Conservation (phyloP, 2,113 vertebrate species). For the Ameiurus melas region DNA sequence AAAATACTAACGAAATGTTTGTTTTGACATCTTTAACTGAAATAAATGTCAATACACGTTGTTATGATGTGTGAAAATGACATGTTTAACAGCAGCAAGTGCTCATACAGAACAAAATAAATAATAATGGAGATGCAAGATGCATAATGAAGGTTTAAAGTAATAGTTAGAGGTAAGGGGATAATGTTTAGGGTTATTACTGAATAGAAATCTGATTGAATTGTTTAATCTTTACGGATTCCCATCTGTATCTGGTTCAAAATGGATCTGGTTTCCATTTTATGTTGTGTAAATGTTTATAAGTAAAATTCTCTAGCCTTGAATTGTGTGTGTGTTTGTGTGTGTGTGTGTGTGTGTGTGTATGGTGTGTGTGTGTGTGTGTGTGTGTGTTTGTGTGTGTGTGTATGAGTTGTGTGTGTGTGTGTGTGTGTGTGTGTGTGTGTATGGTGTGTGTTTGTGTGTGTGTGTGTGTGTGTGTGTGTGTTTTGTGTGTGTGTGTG, state of each 20-base stretch:
- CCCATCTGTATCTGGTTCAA: not conserved
- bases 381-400: not conserved
- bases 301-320: not conserved
- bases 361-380: not conserved
- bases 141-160: not conserved
- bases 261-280: not conserved
- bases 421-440: not conserved
- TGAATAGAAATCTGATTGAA: not conserved
- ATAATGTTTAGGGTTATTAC: not conserved
- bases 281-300: not conserved
- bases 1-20: not conserved
- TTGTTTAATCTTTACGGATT: not conserved
- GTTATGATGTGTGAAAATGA: not conserved
- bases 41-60: not conserved
- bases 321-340: not conserved
- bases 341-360: not conserved
- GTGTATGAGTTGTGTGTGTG: too few relatives aligned
- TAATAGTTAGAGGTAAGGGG: not conserved
- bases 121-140: not conserved
- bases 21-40: not conserved
- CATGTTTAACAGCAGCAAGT: not conserved
- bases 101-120: not conserved
- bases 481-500: not conserved
- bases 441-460: not conserved
- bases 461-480: not conserved